These are phyloP conservation scores for Enteromius paludinosus DNA, from an alignment of 2,797 vertebrate genomes.

Conservation along the genomic window DNA sequence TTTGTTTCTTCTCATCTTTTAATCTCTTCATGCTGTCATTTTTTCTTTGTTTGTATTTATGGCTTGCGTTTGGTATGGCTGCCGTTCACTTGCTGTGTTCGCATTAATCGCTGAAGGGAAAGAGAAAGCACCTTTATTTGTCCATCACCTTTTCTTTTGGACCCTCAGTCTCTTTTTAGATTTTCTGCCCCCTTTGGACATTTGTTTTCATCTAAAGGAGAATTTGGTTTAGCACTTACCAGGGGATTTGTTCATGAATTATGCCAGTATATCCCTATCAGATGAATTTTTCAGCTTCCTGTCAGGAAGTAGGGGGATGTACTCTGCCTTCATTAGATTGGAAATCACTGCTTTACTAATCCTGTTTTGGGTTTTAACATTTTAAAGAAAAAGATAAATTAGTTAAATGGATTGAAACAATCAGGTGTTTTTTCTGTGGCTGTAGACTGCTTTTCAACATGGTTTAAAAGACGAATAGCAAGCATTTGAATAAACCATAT, in stretches of 20 bases:
- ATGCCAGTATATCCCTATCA: slow-evolving; percentile 26
- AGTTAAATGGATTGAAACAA: slow-evolving; percentile 70
- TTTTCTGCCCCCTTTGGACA: slow-evolving; percentile 20
- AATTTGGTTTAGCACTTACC: slow-evolving; percentile 32
- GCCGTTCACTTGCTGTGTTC: slow-evolving; percentile 26
- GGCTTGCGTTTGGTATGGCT: slow-evolving; percentile 51
- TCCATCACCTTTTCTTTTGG: not conserved
- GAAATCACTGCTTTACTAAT: slow-evolving; percentile 64
- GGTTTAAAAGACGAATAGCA: slow-evolving; percentile 75
- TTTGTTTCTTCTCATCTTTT: not conserved
- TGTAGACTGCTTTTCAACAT: slow-evolving; percentile 73
- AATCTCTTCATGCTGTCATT: not conserved
- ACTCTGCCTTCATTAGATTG: slow-evolving; percentile 44
- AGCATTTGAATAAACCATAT: slow-evolving; percentile 82
- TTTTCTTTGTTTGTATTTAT: slow-evolving; percentile 58
- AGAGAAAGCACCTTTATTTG: slow-evolving; percentile 5
- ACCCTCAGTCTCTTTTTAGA: not conserved
- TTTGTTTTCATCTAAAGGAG: slow-evolving; percentile 60
- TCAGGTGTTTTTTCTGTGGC: slow-evolving; percentile 76
- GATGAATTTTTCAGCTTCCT: slow-evolving; percentile 51
- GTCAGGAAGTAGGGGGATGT: slow-evolving; percentile 49
- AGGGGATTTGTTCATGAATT: slow-evolving; percentile 46
- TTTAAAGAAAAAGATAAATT: slow-evolving; percentile 70
- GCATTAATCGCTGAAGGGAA: slow-evolving; percentile 37
- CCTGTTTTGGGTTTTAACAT: slow-evolving; percentile 74